Conservation (phyloP, 2,888 invertebrate genomes). For the Drosophila barbarae region DNA sequence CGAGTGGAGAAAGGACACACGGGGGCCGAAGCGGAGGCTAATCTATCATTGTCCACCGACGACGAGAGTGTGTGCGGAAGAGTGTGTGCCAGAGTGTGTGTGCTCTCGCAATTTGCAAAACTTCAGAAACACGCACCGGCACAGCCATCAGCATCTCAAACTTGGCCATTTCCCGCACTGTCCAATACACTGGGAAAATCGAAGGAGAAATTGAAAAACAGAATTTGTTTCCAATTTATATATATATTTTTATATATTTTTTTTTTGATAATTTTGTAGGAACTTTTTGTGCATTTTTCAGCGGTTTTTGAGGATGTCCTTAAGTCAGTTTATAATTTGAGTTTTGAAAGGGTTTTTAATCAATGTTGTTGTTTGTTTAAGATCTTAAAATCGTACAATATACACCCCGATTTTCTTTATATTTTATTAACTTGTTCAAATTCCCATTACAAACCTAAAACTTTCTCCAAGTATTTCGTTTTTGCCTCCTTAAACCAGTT, state of each 20-base stretch:
- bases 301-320: not conserved
- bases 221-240: too few species aligned
- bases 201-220: too few species aligned
- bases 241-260: too few species aligned
- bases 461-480: slow-evolving; percentile 4
- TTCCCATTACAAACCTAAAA: not conserved
- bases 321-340: not conserved
- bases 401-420: not conserved
- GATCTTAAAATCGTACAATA: not conserved
- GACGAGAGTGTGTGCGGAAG: slow-evolving; percentile 1
- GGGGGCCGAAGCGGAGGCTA: slow-evolving; percentile 33
- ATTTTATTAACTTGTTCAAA: not conserved
- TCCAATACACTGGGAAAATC: not conserved
- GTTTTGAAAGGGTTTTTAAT: not conserved
- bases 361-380: too few species aligned
- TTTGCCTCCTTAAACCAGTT: slow-evolving; percentile 17
- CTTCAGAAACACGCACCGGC: slow-evolving; percentile 66
- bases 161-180: slow-evolving; percentile 13
- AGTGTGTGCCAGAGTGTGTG: slow-evolving; percentile 22
- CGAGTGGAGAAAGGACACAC: not conserved
- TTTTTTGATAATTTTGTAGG: too few species aligned
- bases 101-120: slow-evolving; percentile 64
- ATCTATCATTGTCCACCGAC: slow-evolving; percentile 64
- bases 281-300: too few species aligned
- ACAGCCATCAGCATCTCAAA: slow-evolving; percentile 36